A percentile compares a stretch with the other conserved stretches of the same genome.
These are phyloP conservation scores for Ginglymostoma cirratum DNA, from an alignment of 2,113 vertebrate species.

Conservation along the genomic window DNA sequence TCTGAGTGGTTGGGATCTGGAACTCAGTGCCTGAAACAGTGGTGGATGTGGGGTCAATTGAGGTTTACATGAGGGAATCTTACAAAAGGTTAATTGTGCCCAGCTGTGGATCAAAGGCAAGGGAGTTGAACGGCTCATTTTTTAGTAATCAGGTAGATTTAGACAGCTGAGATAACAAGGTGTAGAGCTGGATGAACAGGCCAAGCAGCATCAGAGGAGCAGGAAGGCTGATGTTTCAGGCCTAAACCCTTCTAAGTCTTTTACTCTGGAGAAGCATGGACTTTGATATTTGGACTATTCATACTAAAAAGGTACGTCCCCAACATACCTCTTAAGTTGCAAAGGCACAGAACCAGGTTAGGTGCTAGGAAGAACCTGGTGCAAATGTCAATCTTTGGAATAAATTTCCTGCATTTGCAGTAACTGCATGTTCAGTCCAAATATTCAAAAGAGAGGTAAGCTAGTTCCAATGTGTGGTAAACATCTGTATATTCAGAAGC, in stretches of 20 bases:
- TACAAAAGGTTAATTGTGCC: neutral
- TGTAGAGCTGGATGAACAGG: too few species aligned
- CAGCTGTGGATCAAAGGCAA: neutral
- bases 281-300: neutral
- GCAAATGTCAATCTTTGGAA: neutral
- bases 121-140: neutral
- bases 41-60: neutral
- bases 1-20: too few species aligned
- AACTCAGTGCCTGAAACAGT: neutral
- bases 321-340: neutral
- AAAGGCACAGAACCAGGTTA: neutral
- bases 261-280: neutral
- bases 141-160: neutral
- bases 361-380: neutral
- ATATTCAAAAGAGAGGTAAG: neutral
- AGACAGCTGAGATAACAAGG: too few species aligned
- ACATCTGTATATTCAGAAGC: neutral
- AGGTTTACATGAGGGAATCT: neutral
- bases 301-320: neutral
- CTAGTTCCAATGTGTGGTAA: neutral
- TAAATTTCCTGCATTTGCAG: neutral
- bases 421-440: neutral
- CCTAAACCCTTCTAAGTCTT: neutral
- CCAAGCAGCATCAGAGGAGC: too few species aligned
- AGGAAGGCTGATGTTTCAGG: too few species aligned